Percentiles rank a stretch among this genome's conserved stretches.
These are phyloP conservation scores for Psilopsiagon aurifrons DNA, from an alignment of 2,113 vertebrate species.

Conservation along the genomic window DNA sequence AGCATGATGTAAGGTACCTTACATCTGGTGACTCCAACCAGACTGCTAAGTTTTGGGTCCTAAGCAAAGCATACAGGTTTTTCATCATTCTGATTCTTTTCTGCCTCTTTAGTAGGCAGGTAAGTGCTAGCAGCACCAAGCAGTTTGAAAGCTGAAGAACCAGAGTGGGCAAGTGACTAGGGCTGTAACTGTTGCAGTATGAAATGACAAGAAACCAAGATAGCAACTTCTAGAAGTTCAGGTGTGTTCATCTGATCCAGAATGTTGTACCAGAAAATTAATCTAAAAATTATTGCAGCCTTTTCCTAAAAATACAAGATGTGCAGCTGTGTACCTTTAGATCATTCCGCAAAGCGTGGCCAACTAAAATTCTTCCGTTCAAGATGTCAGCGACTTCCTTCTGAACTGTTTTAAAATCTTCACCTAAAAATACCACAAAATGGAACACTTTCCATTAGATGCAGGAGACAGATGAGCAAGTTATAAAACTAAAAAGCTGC, in stretches of 20 bases:
- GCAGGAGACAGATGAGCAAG: not conserved
- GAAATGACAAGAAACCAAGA: not conserved
- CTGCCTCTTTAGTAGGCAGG: not conserved
- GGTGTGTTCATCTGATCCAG: not conserved
- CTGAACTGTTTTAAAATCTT: slow-evolving; percentile 81
- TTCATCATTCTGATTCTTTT: not conserved
- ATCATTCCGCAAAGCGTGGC: slow-evolving; percentile 90
- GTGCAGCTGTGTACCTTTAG: slow-evolving; percentile 80
- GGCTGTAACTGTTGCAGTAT: not conserved
- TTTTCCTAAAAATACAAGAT: not conserved
- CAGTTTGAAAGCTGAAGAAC: not conserved
- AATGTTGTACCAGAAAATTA: not conserved
- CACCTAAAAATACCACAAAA: slow-evolving; percentile 74
- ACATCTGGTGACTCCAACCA: not conserved
- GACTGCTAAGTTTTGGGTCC: not conserved
- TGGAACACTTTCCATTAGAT: not conserved
- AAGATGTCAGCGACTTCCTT: slow-evolving; percentile 88
- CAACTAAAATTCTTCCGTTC: slow-evolving; percentile 85
- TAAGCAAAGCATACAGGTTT: not conserved
- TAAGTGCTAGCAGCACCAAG: not conserved
- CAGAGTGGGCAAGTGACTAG: not conserved
- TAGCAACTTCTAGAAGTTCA: not conserved
- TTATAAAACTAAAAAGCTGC: not conserved
- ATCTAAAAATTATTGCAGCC: not conserved
- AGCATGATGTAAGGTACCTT: not conserved